Conservation (phyloP, 53 echinoderm and acorn worm genomes). For the Astropecten irregularis region DNA sequence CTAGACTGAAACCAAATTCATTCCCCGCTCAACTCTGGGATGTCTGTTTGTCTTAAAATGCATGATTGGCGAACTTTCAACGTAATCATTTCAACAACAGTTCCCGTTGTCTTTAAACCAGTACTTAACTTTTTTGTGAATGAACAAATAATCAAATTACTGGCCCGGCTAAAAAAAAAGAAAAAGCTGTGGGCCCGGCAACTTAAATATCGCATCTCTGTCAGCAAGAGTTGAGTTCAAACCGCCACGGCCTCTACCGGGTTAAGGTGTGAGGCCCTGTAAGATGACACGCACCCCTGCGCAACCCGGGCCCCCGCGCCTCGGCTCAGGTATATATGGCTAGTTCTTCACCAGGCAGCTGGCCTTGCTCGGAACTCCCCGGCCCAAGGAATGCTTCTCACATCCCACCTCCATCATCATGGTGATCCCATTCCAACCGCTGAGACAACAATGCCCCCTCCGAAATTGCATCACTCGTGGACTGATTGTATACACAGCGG, state of each 20-base stretch:
- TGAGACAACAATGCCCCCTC: constrained; percentile 47
- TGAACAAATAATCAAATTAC: constrained; percentile 16
- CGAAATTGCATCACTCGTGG: constrained; percentile 55
- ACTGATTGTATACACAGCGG: constrained; percentile 63
- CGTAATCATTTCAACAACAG: too few species aligned
- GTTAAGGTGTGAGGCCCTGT: constrained; percentile 50
- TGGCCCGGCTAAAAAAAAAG: neutral
- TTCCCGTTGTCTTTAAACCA: too few species aligned
- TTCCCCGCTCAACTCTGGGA: too few species aligned
- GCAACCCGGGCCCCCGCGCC: neutral
- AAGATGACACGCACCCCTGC: constrained; percentile 23
- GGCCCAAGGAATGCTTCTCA: constrained; percentile 44
- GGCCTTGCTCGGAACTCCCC: neutral
- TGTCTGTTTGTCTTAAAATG: too few species aligned
- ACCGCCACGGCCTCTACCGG: neutral
- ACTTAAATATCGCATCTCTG: constrained; percentile 21
- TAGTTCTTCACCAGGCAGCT: constrained; percentile 2
- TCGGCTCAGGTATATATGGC: neutral
- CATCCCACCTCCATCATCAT: constrained; percentile 47
- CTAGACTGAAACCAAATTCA: too few species aligned
- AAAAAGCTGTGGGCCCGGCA: neutral
- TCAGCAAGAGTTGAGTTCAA: constrained; percentile 27
- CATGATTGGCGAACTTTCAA: too few species aligned
- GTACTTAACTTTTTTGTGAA: neutral
- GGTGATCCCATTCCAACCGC: constrained; percentile 54